Base-by-base conservation (phyloP, 2,888 invertebrate species). In the Himalopsyche anomala region DNA sequence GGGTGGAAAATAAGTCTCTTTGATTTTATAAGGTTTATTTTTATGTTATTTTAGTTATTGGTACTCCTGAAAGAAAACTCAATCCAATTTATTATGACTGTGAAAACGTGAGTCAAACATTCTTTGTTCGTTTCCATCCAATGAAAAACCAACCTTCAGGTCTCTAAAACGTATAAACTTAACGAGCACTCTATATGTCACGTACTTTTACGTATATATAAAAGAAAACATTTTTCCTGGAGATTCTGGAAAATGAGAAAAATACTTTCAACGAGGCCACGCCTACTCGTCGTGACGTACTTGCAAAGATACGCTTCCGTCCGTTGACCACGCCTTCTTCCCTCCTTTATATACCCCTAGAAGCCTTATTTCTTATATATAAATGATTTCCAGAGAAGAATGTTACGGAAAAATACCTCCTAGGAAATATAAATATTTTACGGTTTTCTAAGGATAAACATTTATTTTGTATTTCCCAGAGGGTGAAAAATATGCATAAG, bases 241-340 rank as follows among this genome's bases (percentile, higher is more conserved):
- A 54, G 56, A 45, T 28, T 69, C 36, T 79, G 83, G 87, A 85
- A 87, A 87, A 87, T 85, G 85, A 81, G 86, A 86, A 86, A 86
- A 86, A 86, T 86, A 82, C 84, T 82, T 84, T 69, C n/a, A 17
- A 38, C 17, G 42, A 84, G 42, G 74, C 86, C 84, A 84, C 86
- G 86, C 86, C 86, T 79, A 83, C 83, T 42, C 74, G 28, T 45
- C 80, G 28, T 28, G 69, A 80, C 82, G 55, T 74, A 81, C 86
- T 84, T 81, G 38, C 83, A 38, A 85, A 85, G 84, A 85, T 82
- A 69, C 84, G 81, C 79, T 83, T 85, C 83, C 85, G 42, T 85
- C 85, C 81, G 80, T 42, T 85, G 85, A 85, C 85, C 88, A 87
- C 87, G 87, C 85, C 87, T 79, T 40, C 80, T 81, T 81, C 83